Base-by-base conservation (phyloP, 2,888 invertebrate species). In the Stomorhina lunata region DNA sequence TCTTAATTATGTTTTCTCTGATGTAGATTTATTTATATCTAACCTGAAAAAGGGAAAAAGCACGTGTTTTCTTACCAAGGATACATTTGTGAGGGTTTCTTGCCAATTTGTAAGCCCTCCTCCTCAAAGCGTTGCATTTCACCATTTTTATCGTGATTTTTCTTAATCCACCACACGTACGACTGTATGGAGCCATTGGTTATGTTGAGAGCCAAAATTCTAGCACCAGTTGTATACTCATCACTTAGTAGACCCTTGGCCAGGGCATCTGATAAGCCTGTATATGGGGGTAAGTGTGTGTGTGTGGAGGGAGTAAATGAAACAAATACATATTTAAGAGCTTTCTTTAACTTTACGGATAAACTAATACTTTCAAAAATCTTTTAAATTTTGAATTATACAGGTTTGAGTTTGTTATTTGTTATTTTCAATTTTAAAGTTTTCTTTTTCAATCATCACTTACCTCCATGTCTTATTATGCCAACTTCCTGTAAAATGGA, bases 401-500 rank as follows among this genome's bases (percentile, higher is more conserved):
- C n/a, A n/a, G n/a, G n/a, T n/a, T n/a, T n/a, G n/a, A n/a, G n/a
- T n/a, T n/a, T n/a, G n/a, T n/a, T n/a, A n/a, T n/a, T n/a, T n/a
- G n/a, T n/a, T n/a, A n/a, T n/a, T n/a, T n/a, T n/a, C n/a, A n/a
- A n/a, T 45, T 10, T 43, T 34, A 27, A 17, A 17, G 25, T 12
- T 17, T 48, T 22, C 22, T 0, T 12, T 37, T 29, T 3, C 17
- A 27, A 25, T 22, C n/a, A 89, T 22, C n/a, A 89, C 91, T 91
- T 89, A 93, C 93, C 93, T 84, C 92, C 94, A 89, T 95, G 93
- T 84, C 93, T 92, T 76, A 93, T 92, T 43, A 93, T 92, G 63
- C 95, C 95, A 34, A 96, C 93, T 88, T 95, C 95, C 87, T 95
- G 94, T 4, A 96, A 92, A 82, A 96, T 92, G 84, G 94, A 93